A percentile compares a stretch with the other conserved stretches of the same genome.
Conservation (phyloP, 2,888 invertebrate species). For the Microctonus hyperodae region DNA sequence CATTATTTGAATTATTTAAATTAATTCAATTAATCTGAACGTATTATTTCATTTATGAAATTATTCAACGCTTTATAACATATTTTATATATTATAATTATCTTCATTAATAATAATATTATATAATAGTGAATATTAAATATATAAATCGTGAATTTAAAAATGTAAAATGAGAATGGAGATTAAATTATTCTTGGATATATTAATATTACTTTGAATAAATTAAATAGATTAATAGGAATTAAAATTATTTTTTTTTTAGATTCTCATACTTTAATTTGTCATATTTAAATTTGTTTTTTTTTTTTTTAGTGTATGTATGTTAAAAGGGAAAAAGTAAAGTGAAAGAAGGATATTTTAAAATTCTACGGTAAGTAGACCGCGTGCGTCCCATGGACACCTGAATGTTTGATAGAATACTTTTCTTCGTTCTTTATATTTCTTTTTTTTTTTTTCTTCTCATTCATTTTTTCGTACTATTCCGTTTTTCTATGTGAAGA, state of each 20-base stretch:
- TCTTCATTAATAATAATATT: too few relatives aligned
- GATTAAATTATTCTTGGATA: too few relatives aligned
- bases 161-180: too few relatives aligned
- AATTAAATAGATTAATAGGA: not conserved
- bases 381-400: slow-evolving; percentile 2
- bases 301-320: not conserved
- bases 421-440: not conserved
- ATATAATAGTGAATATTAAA: too few relatives aligned
- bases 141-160: too few relatives aligned
- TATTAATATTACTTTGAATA: not conserved
- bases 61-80: too few relatives aligned
- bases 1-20: too few relatives aligned
- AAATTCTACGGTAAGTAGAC: slow-evolving; percentile 1
- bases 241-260: too few relatives aligned
- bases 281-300: not conserved
- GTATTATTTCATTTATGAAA: too few relatives aligned
- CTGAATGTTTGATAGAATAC: not conserved
- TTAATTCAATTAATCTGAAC: too few relatives aligned
- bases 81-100: too few relatives aligned
- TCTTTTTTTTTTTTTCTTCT: not conserved
- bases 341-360: not conserved
- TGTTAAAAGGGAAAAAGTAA: not conserved
- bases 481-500: not conserved
- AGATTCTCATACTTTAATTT: not conserved
- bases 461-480: not conserved